A percentile compares a stretch with the other conserved stretches of the same genome.
phyloP scores from a whole-genome alignment of 2,113 vertebrate species.

The Nothoprocta pentlandii region DNA sequence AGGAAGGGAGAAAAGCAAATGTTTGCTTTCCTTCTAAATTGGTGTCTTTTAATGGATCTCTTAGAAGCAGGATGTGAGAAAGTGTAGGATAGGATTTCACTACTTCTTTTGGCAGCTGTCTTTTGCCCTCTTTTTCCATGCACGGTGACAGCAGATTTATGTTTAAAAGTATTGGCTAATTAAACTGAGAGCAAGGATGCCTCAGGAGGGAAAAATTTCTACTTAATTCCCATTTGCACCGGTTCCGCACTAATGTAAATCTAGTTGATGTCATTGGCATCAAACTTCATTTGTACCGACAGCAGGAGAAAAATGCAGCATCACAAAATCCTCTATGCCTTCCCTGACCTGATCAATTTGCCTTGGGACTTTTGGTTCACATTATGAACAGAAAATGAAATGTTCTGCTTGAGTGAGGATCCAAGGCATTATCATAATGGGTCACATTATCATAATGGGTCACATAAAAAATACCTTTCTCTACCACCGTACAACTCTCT shows the following conservation, averaged over 20 bases:
- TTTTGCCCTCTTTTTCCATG: slow-evolving; percentile 39
- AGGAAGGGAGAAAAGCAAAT: background rate
- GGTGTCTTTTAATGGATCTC: slow-evolving; percentile 16
- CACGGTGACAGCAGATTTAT: slow-evolving; percentile 4
- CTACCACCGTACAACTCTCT: background rate
- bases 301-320: background rate
- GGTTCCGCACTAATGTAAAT: background rate
- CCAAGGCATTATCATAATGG: background rate
- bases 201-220: background rate
- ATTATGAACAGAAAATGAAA: background rate
- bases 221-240: background rate
- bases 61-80: slow-evolving; percentile 13
- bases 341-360: background rate
- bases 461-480: background rate
- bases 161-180: slow-evolving; percentile 5
- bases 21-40: slow-evolving; percentile 29
- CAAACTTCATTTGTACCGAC: background rate
- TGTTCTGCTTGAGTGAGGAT: background rate
- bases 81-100: slow-evolving; percentile 52
- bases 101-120: slow-evolving; percentile 52
- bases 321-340: background rate
- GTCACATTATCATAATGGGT: background rate
- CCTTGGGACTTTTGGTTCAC: background rate
- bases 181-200: background rate
- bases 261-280: background rate